Base-by-base conservation (phyloP, 30 jellyfish, hydroid and myxozoan species). In the Hydractinia echinata region DNA sequence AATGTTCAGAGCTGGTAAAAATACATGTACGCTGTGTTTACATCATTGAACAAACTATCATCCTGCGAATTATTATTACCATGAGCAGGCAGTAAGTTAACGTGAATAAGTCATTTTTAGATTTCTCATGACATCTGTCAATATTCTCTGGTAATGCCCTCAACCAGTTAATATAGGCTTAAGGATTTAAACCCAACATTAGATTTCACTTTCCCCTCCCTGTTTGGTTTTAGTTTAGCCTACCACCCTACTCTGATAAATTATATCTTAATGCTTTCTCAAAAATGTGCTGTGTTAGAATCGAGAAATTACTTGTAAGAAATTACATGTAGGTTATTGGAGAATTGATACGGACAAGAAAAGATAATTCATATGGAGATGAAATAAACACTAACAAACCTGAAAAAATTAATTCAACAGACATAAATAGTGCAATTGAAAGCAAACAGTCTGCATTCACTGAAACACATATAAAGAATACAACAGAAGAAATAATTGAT, bases 261-360 rank as follows among this genome's bases (percentile, higher is more conserved):
- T 30, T 30, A 30, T 30, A 30, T 30, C 2, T 30, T 30, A 30
- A 30, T 30, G 44, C 2, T 30, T 30, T 30, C 44, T 30, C 44
- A 30, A 30, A 30, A 30, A 30, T 30, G 44, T 30, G 44, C 44
- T 30, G 44, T 2, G 2, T 30, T 1, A 30, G 44, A 30, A 30
- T 30, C 44, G 2, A 30, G 44, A 30, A 30, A 30, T 30, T 30
- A 30, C 44, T 58, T 16, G 19, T 16, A 58, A 58, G 19, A 16
- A 58, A 11, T 58, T 58, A 58, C 18, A 10, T 20, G n/a, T 50
- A 80, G 87, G 87, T 80, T 20, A 66, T 80, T n/a, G 87, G 64
- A 7, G 87, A 80, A 58, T 67, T 80, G 3, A 80, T 80, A 13
- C 87, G 87, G 14, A 80, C 87, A 61, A 64, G 87, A 20, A 68